Evolutionary conservation across 1,140 invertebrate genomes (phyloP).

Genomic region (Cryptotermes secundus): DNA sequence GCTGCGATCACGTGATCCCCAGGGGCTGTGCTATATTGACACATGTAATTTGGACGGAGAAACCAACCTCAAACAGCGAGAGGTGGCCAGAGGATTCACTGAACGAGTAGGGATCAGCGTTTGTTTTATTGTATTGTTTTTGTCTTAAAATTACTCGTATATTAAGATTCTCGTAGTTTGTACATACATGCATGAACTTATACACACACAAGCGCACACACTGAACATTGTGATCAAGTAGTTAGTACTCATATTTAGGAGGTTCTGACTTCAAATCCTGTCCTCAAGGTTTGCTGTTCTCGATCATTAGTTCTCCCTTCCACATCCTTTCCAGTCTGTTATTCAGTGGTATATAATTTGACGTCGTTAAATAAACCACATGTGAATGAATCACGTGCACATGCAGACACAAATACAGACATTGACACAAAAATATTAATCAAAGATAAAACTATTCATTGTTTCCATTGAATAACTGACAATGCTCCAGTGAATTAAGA

Average conservation of each 20-base stretch:
- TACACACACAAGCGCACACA: not conserved
- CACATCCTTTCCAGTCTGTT: no score
- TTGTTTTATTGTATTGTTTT: not conserved
- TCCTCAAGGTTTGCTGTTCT: no score
- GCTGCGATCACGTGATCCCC: slow-evolving; percentile 84
- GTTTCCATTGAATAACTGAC: no score
- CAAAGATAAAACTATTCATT: no score
- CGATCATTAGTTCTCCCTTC: no score
- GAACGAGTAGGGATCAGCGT: slow-evolving; percentile 42
- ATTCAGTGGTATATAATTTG: no score
- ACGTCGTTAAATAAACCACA: no score
- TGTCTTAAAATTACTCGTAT: no score
- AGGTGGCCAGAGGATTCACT: slow-evolving; percentile 72
- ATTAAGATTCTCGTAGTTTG: not conserved
- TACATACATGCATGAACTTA: not conserved
- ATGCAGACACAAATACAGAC: no score
- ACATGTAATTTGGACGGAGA: slow-evolving; percentile 98
- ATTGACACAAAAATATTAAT: no score
- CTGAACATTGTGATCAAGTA: not conserved
- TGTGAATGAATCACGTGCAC: no score
- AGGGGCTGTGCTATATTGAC: slow-evolving; percentile 95
- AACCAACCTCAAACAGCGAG: slow-evolving; percentile 97
- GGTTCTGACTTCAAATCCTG: not conserved
- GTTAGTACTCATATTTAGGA: not conserved
- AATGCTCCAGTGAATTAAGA: no score